Conservation (phyloP, 2,797 vertebrate species). For the Paratrypauchen microcephalus region DNA sequence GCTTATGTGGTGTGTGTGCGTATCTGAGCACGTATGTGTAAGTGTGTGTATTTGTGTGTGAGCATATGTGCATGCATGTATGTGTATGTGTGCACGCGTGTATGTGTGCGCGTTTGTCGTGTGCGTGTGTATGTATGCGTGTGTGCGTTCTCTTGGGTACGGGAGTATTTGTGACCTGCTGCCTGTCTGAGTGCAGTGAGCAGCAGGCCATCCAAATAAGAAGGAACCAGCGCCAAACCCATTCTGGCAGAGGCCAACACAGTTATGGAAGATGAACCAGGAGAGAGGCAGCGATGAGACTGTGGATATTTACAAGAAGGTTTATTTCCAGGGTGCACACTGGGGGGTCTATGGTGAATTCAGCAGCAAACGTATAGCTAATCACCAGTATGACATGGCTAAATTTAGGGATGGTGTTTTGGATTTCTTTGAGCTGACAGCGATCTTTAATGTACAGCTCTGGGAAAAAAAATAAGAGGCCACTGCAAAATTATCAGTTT, state of each 20-base stretch:
- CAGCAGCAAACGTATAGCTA: background rate
- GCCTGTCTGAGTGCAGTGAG: slow-evolving; percentile 61
- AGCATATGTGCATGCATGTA: too few relatives aligned
- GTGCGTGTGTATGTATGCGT: background rate
- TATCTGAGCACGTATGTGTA: background rate
- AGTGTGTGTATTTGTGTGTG: too few relatives aligned
- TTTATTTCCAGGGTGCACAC: slow-evolving; percentile 59
- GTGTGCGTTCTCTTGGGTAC: slow-evolving; percentile 49
- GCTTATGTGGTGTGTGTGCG: background rate
- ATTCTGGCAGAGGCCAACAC: slow-evolving; percentile 60
- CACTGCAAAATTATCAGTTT: too few relatives aligned
- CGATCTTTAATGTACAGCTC: too few relatives aligned
- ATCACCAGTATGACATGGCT: background rate
- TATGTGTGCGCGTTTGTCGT: too few relatives aligned
- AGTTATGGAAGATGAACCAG: slow-evolving; percentile 59
- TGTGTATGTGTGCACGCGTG: too few relatives aligned
- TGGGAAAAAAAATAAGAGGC: too few relatives aligned
- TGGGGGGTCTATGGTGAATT: background rate
- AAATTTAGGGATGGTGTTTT: background rate
- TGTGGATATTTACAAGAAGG: slow-evolving; percentile 12
- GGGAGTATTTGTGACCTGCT: slow-evolving; percentile 63
- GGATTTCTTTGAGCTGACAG: background rate
- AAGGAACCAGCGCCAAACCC: slow-evolving; percentile 66
- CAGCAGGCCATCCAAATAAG: slow-evolving; percentile 65
- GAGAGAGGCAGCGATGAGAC: slow-evolving; percentile 49